These are phyloP conservation scores for Dipodomys ordii DNA, from an alignment of 2,113 vertebrate genomes.

Conservation along the genomic window DNA sequence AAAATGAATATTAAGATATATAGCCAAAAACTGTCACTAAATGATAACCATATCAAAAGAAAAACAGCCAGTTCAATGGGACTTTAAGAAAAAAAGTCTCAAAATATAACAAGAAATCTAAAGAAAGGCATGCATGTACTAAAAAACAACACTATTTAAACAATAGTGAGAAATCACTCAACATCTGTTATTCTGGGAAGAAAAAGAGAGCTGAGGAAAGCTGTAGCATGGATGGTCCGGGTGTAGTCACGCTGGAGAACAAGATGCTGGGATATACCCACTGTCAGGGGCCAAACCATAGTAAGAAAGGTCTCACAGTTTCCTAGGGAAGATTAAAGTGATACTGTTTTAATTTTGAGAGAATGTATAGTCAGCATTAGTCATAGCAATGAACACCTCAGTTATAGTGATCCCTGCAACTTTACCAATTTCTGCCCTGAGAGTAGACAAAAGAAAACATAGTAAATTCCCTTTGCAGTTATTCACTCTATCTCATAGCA, in stretches of 20 bases:
- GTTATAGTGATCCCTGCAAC: too few species aligned
- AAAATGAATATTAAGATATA: background rate
- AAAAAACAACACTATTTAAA: background rate
- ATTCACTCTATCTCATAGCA: fast-evolving
- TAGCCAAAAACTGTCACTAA: background rate
- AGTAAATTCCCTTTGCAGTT: fast-evolving
- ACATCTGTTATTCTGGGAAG: background rate
- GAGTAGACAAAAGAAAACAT: fast-evolving
- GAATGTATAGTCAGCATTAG: fast-evolving
- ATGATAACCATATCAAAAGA: background rate
- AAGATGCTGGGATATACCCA: too few species aligned
- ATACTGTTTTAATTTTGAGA: background rate
- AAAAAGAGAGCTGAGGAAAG: background rate
- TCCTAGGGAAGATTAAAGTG: background rate
- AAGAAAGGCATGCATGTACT: background rate
- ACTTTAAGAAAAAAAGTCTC: background rate
- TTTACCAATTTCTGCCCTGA: too few species aligned
- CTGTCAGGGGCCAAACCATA: too few species aligned
- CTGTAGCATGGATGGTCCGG: fast-evolving
- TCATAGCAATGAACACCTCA: background rate
- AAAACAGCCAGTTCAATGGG: background rate
- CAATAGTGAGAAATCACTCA: background rate
- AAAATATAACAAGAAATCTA: background rate
- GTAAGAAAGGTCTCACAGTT: too few species aligned
- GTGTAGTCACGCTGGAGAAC: fast-evolving